phyloP scores from a whole-genome alignment of 2,797 vertebrate species.

The Argyrosomus regius region DNA sequence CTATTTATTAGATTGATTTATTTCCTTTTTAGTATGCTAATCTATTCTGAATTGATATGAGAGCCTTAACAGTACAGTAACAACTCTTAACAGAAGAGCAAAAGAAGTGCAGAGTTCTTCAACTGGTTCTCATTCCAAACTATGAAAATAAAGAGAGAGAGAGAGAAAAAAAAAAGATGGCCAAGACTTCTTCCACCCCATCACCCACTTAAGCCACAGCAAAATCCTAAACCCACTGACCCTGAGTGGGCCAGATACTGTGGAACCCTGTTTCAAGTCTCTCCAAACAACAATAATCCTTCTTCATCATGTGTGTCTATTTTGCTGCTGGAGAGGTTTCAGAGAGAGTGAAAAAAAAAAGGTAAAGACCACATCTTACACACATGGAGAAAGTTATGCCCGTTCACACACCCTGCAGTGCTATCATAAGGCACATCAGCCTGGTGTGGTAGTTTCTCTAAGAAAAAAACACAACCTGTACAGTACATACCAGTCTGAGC shows the following conservation, averaged over 20 bases:
- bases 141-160: conserved; percentile 28
- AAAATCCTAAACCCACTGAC: conserved; percentile 65
- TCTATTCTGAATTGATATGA: conserved; percentile 30
- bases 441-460: conserved; percentile 27
- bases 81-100: background rate
- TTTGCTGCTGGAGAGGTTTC: conserved; percentile 69
- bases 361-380: conserved; percentile 45
- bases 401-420: conserved; percentile 60
- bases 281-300: conserved; percentile 70
- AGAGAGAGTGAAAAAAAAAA: conserved; percentile 37
- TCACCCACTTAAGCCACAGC: conserved; percentile 53
- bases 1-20: conserved; percentile 52
- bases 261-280: conserved; percentile 62
- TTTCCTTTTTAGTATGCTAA: conserved; percentile 40
- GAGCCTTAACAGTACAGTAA: background rate
- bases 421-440: conserved; percentile 60
- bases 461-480: conserved; percentile 55
- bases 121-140: conserved; percentile 10
- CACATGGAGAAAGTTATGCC: conserved; percentile 74
- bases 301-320: conserved; percentile 67
- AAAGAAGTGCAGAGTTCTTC: background rate
- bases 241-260: conserved; percentile 33
- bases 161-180: background rate
- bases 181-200: conserved; percentile 36
- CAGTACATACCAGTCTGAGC: conserved; percentile 56